These are phyloP conservation scores for Sebastes baramenuke DNA, from an alignment of 2,797 vertebrate species.

Conservation along the genomic window DNA sequence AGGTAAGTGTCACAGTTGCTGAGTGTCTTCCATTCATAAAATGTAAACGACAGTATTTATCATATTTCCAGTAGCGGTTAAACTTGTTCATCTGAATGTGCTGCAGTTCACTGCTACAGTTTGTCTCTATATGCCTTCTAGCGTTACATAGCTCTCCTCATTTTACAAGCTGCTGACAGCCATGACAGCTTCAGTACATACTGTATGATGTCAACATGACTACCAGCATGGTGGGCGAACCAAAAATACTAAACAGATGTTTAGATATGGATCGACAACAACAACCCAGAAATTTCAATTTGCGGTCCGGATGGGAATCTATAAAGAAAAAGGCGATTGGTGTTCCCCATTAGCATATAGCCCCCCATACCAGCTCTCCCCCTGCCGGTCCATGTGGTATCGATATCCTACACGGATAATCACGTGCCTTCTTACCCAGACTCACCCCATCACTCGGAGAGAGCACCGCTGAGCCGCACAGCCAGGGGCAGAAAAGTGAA, in stretches of 20 bases:
- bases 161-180: slow-evolving; percentile 9
- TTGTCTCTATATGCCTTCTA: not conserved
- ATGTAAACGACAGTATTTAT: not conserved
- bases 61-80: not conserved
- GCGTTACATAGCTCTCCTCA: not conserved
- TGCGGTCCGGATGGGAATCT: not conserved
- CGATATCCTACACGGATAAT: slow-evolving; percentile 14
- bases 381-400: not conserved
- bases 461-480: slow-evolving; percentile 28
- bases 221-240: not conserved
- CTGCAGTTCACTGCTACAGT: not conserved
- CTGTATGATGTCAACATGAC: not conserved
- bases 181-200: not conserved
- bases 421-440: slow-evolving; percentile 35
- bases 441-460: slow-evolving; percentile 46
- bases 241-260: slow-evolving; percentile 18
- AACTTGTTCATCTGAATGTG: not conserved
- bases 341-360: not conserved
- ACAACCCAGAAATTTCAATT: not conserved
- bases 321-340: not conserved
- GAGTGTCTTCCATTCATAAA: not conserved
- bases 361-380: not conserved
- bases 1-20: not conserved
- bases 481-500: slow-evolving; percentile 52
- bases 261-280: not conserved